A percentile compares a stretch with the other conserved stretches of the same genome.
These are phyloP conservation scores for Lagria hirta DNA, from an alignment of 2,888 invertebrate genomes.

Conservation along the genomic window DNA sequence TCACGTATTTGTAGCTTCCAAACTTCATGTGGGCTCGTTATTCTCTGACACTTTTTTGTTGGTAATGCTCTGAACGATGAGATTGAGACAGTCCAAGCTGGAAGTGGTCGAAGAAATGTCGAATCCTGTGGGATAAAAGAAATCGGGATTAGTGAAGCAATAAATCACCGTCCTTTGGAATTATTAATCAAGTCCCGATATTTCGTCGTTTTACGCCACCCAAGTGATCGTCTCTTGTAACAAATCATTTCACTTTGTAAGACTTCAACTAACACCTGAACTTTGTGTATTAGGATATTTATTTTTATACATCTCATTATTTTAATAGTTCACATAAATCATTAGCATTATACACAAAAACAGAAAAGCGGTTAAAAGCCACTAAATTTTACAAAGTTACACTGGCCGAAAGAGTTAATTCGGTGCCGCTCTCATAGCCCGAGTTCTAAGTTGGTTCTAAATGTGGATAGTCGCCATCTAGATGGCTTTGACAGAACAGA, in stretches of 20 bases:
- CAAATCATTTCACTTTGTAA: slow-evolving; percentile 37
- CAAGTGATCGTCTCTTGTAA: slow-evolving; percentile 19
- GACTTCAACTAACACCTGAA: slow-evolving; percentile 26
- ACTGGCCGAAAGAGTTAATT: too few species aligned
- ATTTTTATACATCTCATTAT: slow-evolving; percentile 41
- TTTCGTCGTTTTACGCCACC: slow-evolving; percentile 11
- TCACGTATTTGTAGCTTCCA: not conserved
- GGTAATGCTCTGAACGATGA: slow-evolving; percentile 71
- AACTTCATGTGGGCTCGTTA: slow-evolving; percentile 26
- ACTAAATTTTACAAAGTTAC: not conserved
- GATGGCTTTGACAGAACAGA: slow-evolving; percentile 41
- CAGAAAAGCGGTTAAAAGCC: not conserved
- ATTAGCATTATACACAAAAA: slow-evolving; percentile 3
- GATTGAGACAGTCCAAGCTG: slow-evolving; percentile 68
- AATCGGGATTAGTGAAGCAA: slow-evolving; percentile 5
- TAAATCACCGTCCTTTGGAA: not conserved
- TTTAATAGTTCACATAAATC: slow-evolving; percentile 40
- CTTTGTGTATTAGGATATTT: slow-evolving; percentile 34
- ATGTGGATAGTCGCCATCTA: slow-evolving; percentile 20
- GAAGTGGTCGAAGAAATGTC: slow-evolving; percentile 55
- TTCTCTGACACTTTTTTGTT: slow-evolving; percentile 41
- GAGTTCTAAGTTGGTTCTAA: slow-evolving; percentile 6
- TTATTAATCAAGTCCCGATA: not conserved
- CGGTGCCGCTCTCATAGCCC: slow-evolving; percentile 5
- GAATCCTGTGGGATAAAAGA: slow-evolving; percentile 52